A percentile compares a stretch with the other conserved stretches of the same genome.
Evolutionary conservation across 2,888 invertebrate genomes (phyloP).

Genomic region (Lochmaea capreae): DNA sequence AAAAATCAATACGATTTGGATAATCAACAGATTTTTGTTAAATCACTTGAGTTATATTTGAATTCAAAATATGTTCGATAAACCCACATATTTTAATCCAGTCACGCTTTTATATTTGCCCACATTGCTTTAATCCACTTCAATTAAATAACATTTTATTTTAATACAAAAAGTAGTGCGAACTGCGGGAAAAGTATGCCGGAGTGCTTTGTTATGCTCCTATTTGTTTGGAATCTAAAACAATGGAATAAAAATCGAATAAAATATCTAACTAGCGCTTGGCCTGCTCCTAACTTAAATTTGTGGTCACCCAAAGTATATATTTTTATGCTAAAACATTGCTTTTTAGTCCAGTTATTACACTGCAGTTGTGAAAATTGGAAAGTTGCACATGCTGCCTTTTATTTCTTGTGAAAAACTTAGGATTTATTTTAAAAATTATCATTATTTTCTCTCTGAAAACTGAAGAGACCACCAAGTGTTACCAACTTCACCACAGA

Average conservation of each 20-base stretch:
- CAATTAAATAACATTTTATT: not conserved
- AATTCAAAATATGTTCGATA: not conserved
- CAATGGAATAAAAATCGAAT: constrained; percentile 17
- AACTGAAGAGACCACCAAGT: too few species aligned
- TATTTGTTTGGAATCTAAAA: constrained; percentile 21
- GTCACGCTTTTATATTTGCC: constrained; percentile 4
- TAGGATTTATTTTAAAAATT: too few species aligned
- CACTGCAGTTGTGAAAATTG: too few species aligned
- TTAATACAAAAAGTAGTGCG: not conserved
- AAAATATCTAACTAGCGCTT: constrained; percentile 12
- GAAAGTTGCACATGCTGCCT: too few species aligned
- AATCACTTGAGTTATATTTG: not conserved
- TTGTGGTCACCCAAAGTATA: too few species aligned
- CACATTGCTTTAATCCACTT: not conserved
- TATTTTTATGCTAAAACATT: too few species aligned
- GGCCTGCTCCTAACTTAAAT: too few species aligned
- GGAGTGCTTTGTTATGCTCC: not conserved
- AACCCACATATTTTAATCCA: constrained; percentile 1
- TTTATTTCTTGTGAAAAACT: too few species aligned
- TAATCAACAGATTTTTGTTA: not conserved
- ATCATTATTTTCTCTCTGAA: too few species aligned
- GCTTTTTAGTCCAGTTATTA: not conserved
- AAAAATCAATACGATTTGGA: not conserved
- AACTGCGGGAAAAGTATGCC: constrained; percentile 5
- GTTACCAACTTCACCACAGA: too few species aligned